Conservation (phyloP, 1,140 invertebrate genomes). For the Nephotettix cincticeps region DNA sequence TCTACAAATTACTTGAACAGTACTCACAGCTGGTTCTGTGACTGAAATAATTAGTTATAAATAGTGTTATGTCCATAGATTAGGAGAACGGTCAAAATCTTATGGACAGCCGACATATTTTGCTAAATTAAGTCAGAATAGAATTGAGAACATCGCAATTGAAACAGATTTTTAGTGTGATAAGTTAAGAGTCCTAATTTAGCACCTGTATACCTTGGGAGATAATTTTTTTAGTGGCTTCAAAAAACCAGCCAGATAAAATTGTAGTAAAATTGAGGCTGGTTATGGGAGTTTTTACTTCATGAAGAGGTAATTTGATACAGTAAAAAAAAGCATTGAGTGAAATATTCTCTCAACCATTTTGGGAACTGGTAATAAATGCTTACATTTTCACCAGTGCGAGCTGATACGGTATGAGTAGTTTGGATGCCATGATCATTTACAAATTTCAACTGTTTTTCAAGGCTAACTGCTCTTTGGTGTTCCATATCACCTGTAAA, state of each 20-base stretch:
- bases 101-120: no score
- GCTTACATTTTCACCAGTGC: constrained; percentile 85
- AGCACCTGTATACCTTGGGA: no score
- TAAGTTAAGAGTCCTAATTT: no score
- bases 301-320: neutral
- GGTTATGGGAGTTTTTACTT: neutral
- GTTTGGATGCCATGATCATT: constrained; percentile 67
- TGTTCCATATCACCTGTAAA: constrained; percentile 77
- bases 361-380: neutral
- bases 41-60: no score
- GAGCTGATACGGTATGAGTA: constrained; percentile 78
- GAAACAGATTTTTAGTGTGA: no score
- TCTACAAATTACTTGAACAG: no score
- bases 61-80: no score
- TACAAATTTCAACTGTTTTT: constrained; percentile 77
- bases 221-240: neutral
- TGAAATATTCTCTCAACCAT: neutral
- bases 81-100: no score
- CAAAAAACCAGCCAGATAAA: neutral
- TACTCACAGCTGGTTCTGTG: no score
- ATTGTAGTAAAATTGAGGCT: neutral
- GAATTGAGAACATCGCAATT: no score
- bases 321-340: neutral
- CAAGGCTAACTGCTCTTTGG: constrained; percentile 73
- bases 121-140: no score